Evolutionary conservation across 37 sponge, comb jelly and placozoan genomes (phyloP), one percentile per base, ranked within the genome.

Genomic region (Trichoplax adhaerens): DNA sequence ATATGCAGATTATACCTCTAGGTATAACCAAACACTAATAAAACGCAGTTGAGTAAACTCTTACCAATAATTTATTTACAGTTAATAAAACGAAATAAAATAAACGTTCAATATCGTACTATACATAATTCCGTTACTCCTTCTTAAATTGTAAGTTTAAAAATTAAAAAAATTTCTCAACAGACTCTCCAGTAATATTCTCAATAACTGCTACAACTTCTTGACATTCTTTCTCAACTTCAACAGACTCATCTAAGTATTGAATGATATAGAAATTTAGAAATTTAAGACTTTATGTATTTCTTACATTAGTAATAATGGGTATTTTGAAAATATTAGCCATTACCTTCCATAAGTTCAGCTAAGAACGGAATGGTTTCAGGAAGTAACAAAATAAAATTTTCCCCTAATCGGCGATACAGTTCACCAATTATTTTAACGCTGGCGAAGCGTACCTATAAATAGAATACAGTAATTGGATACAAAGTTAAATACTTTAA

Each of bases 301-400:
- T 5, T 52, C 56, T 63, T 60, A 60, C 62, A 60, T 60, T 72
- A 70, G n/a, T 5, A 58, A 10, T 4, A 4, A 76, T 64, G 12
- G 2, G 1, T 2, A 6, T 6, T 7, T 6, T 46, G 66, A 1
- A 0, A 53, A 48, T 5, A 48, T 12, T 7, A 1, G 3, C 67
- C 4, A 62, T 53, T 72, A 91, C 91, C 95, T 82, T 97, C 99
- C 77, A 97, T 68, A 2, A 91, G 83, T 58, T 97, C 99, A 6
- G 93, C 83, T 53, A 97, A 69, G 75, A 88, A 91, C 29, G 99
- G 99, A 1, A 97, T 82, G 6, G 87, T 81, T 58, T 97, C 99
- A 4, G 99, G 93, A 7, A 97, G 77, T 53, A 97, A 85, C 1
- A 78, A 64, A 58, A 81, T 69, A 55, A 86, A 84, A 65, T 84